Conservation (phyloP, 2,113 vertebrate species). For the Prochilodus magdalenae region DNA sequence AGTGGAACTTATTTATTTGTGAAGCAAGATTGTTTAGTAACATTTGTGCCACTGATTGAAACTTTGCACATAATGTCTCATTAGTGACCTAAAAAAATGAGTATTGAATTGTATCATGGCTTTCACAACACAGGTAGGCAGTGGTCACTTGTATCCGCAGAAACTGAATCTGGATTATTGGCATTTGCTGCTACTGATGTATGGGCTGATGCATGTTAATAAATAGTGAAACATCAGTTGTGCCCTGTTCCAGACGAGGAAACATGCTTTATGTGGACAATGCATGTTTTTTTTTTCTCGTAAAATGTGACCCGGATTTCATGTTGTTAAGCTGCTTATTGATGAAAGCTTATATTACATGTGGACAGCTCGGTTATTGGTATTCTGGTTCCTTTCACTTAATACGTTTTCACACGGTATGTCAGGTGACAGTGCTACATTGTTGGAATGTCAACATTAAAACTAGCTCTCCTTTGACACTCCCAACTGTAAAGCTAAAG, state of each 20-base stretch:
- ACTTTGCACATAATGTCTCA: too few species aligned
- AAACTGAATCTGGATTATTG: too few species aligned
- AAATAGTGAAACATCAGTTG: background rate
- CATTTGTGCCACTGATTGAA: too few species aligned
- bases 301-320: background rate
- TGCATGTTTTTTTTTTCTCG: background rate
- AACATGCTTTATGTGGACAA: background rate
- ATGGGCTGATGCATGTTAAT: background rate
- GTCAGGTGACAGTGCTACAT: background rate
- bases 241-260: background rate
- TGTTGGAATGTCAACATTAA: slow-evolving; percentile 2
- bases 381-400: background rate
- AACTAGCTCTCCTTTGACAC: slow-evolving; percentile 1
- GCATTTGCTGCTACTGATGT: too few species aligned
- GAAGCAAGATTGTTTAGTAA: too few species aligned
- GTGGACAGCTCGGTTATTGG: background rate
- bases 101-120: too few species aligned
- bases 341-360: background rate
- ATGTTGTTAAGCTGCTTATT: background rate
- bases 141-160: too few species aligned
- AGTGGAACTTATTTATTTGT: too few species aligned
- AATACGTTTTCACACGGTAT: background rate
- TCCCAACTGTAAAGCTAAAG: background rate
- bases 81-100: too few species aligned
- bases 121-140: too few species aligned